phyloP scores from a whole-genome alignment of 2,113 vertebrate genomes.

The Siniperca knerii region DNA sequence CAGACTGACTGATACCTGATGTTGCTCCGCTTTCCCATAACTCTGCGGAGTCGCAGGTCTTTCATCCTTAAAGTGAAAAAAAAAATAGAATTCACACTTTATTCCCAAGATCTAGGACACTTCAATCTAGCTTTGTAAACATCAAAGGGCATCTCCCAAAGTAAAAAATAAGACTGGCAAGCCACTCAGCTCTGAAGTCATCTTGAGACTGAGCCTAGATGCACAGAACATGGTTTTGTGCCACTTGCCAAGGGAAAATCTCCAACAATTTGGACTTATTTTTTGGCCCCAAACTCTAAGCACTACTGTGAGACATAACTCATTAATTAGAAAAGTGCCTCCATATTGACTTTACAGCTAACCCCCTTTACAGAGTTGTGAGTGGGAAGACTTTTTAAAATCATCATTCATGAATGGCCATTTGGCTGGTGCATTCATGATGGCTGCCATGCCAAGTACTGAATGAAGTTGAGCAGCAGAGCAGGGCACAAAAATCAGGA shows the following conservation, averaged over 20 bases:
- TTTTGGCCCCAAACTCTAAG: slow-evolving; percentile 48
- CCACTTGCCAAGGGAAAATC: slow-evolving; percentile 47
- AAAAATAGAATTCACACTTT: slow-evolving; percentile 57
- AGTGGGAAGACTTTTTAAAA: slow-evolving; percentile 56
- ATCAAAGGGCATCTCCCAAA: slow-evolving; percentile 42
- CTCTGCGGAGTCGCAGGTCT: slow-evolving; percentile 17
- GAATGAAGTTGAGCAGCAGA: slow-evolving; percentile 34
- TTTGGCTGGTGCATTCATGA: slow-evolving; percentile 35
- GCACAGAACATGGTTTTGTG: slow-evolving; percentile 58
- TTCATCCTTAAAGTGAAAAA: slow-evolving; percentile 51
- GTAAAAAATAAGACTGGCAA: slow-evolving; percentile 56
- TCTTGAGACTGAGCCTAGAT: slow-evolving; percentile 61
- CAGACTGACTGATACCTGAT: slow-evolving; percentile 22
- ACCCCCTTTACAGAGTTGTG: slow-evolving; percentile 40
- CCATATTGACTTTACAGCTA: slow-evolving; percentile 50
- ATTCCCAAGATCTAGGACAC: slow-evolving; percentile 55
- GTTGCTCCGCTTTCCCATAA: slow-evolving; percentile 5
- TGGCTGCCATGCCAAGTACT: slow-evolving; percentile 40
- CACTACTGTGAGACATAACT: slow-evolving; percentile 47
- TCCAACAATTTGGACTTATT: slow-evolving; percentile 58
- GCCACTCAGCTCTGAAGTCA: slow-evolving; percentile 53
- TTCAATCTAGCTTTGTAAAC: slow-evolving; percentile 43
- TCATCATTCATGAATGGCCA: slow-evolving; percentile 26
- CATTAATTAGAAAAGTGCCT: slow-evolving; percentile 64
- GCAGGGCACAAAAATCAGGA: neutral